Conservation (phyloP, 2,113 vertebrate genomes). For the Nettapus auritus region DNA sequence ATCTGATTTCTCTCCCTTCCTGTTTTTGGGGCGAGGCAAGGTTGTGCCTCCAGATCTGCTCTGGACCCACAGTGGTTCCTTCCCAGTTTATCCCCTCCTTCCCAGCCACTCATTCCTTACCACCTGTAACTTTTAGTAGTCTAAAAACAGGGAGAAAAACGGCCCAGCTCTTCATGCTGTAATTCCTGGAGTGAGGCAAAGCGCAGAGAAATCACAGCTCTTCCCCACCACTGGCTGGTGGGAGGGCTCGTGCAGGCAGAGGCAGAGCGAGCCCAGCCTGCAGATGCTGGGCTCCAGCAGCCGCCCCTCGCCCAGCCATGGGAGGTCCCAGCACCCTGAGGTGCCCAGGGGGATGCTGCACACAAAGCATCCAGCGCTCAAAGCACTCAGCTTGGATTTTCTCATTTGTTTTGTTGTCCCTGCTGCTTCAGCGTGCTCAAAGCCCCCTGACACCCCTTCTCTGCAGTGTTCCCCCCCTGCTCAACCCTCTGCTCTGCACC, state of each 20-base stretch:
- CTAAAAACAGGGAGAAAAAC: not conserved
- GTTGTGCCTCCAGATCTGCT: not conserved
- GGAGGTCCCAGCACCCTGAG: not conserved
- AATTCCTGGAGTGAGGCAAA: not conserved
- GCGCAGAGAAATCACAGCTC: not conserved
- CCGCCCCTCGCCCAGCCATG: accelerated
- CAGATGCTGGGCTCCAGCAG: not conserved
- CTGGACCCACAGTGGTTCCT: accelerated
- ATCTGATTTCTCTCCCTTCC: conserved; percentile 56
- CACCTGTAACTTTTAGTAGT: not conserved
- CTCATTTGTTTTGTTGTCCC: not conserved
- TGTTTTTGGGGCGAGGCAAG: not conserved
- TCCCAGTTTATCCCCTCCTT: not conserved
- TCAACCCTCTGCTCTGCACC: not conserved
- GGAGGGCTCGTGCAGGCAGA: not conserved
- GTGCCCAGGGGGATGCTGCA: accelerated
- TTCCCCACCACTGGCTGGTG: not conserved
- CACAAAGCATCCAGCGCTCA: accelerated
- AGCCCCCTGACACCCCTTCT: not conserved
- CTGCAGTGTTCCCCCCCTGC: accelerated
- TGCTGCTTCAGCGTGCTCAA: not conserved
- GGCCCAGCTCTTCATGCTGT: not conserved
- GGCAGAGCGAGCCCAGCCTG: not conserved
- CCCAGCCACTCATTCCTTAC: not conserved
- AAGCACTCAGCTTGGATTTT: not conserved